phyloP scores from a whole-genome alignment of 2,113 vertebrate genomes.

The Gopherus flavomarginatus region DNA sequence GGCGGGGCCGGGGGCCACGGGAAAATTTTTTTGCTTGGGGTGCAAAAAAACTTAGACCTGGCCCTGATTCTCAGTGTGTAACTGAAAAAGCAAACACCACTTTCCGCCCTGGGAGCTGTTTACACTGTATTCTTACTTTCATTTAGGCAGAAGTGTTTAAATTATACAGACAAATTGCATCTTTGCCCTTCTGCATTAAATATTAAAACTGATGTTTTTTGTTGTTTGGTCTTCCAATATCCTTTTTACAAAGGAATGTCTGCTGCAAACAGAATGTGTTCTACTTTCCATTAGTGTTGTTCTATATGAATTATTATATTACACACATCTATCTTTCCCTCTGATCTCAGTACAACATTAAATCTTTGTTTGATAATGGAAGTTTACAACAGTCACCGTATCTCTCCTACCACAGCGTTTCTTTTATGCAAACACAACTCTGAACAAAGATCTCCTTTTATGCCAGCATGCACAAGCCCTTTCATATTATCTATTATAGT shows the following conservation, averaged over 20 bases:
- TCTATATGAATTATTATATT: not conserved
- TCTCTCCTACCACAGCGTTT: not conserved
- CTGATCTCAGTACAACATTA: not conserved
- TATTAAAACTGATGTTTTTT: not conserved
- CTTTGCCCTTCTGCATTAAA: conserved; percentile 18
- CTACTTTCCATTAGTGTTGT: not conserved
- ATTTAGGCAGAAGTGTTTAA: not conserved
- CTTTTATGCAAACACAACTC: not conserved
- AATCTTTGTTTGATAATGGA: not conserved
- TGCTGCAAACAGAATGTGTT: fast-evolving
- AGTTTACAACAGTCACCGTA: not conserved
- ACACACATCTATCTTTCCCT: not conserved
- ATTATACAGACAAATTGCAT: conserved; percentile 28
- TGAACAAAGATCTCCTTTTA: not conserved
- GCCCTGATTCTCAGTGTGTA: not conserved
- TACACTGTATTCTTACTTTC: not conserved
- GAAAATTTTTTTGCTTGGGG: too few species aligned
- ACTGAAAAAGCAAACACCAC: not conserved
- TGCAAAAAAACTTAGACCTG: too few species aligned
- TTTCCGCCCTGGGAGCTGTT: not conserved
- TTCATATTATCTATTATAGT: not conserved
- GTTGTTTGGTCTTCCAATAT: not conserved
- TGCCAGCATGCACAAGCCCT: not conserved
- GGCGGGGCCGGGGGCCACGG: too few species aligned
- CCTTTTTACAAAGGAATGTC: not conserved